A percentile compares a stretch with the other conserved stretches of the same genome.
Conservation (phyloP, 1,140 invertebrate species). For the Cotesia vestalis region DNA sequence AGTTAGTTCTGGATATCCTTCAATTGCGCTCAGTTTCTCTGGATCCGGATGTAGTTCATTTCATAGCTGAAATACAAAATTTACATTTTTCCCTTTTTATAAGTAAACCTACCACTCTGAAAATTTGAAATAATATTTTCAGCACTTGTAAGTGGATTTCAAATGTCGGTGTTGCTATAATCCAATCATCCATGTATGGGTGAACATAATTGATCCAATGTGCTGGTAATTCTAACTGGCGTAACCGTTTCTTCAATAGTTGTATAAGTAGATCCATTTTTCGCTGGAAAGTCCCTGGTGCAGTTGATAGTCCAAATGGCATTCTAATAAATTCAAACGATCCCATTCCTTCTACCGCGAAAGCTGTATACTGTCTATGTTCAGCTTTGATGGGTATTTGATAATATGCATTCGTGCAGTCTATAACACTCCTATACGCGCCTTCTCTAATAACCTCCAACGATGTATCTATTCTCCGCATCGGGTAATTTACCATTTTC, state of each 20-base stretch:
- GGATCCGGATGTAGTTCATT: constrained; percentile 2
- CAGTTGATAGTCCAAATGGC: constrained; percentile 4
- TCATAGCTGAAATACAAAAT: constrained; percentile 7
- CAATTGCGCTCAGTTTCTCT: not conserved
- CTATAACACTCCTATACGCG: not conserved
- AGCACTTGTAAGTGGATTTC: not conserved
- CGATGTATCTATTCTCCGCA: not conserved
- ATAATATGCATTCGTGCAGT: not conserved
- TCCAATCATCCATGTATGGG: constrained; percentile 10
- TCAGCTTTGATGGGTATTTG: not conserved
- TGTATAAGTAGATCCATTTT: constrained; percentile 1
- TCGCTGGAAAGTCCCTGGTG: not conserved
- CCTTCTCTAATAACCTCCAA: not conserved
- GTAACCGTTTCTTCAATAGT: not conserved
- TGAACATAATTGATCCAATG: not conserved
- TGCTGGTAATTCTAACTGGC: not conserved
- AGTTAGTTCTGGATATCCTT: not conserved
- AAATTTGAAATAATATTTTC: not conserved
- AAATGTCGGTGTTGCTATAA: not conserved
- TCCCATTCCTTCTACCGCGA: not conserved
- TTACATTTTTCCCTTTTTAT: not conserved
- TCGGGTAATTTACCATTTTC: constrained; percentile 5
- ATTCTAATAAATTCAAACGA: not conserved
- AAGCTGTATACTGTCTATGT: not conserved
- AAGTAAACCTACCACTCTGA: not conserved